Evolutionary conservation across 2,113 vertebrate genomes (phyloP).

Genomic region (Actenoides hombroni): DNA sequence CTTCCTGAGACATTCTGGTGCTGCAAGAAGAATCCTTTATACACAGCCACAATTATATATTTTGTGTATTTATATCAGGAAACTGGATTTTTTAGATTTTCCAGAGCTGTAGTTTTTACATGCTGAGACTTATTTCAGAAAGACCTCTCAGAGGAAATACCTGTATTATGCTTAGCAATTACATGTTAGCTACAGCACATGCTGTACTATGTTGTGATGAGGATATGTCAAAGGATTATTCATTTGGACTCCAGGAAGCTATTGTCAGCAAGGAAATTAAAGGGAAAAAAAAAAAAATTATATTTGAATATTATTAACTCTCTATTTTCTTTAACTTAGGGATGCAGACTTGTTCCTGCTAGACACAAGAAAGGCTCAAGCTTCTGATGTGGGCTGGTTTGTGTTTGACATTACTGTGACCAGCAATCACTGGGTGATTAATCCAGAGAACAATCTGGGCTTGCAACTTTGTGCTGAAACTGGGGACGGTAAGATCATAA

Average conservation of each 20-base stretch:
- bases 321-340: constrained; percentile 73
- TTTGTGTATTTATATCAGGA: neutral
- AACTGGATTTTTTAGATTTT: constrained; percentile 16
- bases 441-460: constrained; percentile 95
- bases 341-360: constrained; percentile 95
- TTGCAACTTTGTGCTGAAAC: constrained; percentile 94
- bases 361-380: constrained; percentile 87
- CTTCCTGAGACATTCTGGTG: neutral
- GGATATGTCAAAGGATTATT: neutral
- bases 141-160: constrained; percentile 7
- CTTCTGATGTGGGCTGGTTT: constrained; percentile 94
- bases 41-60: neutral
- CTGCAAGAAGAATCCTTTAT: neutral
- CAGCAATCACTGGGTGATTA: constrained; percentile 98
- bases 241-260: neutral
- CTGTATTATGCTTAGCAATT: neutral
- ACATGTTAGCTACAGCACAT: neutral
- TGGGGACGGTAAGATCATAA: constrained; percentile 82
- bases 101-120: neutral
- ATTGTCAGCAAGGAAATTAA: constrained; percentile 4
- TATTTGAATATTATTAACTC: neutral
- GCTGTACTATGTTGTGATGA: neutral
- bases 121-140: constrained; percentile 4
- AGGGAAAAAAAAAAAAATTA: too few species aligned
- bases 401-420: constrained; percentile 97